Evolutionary conservation across 1,140 invertebrate species (phyloP), one percentile per base, ranked within the genome.

Genomic region (Drosophila dunni): DNA sequence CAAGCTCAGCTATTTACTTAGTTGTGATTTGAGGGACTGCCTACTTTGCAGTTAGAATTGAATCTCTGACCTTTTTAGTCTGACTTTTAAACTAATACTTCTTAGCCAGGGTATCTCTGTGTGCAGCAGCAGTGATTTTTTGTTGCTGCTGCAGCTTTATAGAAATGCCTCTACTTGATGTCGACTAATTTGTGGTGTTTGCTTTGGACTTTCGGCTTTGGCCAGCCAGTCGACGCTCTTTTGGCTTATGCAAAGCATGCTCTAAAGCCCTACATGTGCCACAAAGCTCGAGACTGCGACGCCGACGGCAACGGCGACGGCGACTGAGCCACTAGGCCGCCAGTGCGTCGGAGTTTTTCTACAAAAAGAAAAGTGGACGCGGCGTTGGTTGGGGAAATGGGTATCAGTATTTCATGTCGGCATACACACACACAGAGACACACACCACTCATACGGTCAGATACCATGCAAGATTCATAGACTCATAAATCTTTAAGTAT

Each of bases 401-500:
- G 56, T 80, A 70, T 74, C 79, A 75, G 84, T 88, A 89, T 89
- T 82, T 80, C 79, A 83, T 80, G 61, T 73, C 73, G 65, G 58
- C 83, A 70, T 56, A 75, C 69, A 50, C 56, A 24, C 42, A 53
- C 54, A 66, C 33, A 29, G 24, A 29, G 24, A 63, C 15, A 20
- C 7, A 53, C 36, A 75, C 54, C 70, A 58, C 40, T 53, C 54
- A 66, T 24, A 61, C 64, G 44, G 13, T 58, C 40, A 72, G 51
- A 78, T 86, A 78, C 13, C 75, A 79, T 89, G 75, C 76, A 88
- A 83, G 83, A 86, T 86, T 86, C 83, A 86, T 88, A 89, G 83
- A 86, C 84, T 88, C 83, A 88, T 88, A 88, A 88, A 88, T 88
- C 83, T 88, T 88, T 83, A 79, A 88, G 83, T 88, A 88, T 88